Conservation (phyloP, 2,888 invertebrate species). For the Callimorpha dominula region DNA sequence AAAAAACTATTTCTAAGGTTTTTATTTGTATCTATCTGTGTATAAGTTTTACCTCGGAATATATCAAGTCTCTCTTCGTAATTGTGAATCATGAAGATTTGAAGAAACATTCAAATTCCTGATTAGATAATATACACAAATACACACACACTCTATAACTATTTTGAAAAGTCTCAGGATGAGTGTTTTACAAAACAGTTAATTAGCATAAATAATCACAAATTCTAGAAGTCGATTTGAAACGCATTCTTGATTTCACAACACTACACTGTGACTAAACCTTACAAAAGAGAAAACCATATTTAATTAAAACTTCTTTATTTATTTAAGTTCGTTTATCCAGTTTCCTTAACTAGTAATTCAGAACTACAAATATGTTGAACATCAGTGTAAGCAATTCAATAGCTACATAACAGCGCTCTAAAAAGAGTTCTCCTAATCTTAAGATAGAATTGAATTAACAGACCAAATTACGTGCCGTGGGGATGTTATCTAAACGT, state of each 20-base stretch:
- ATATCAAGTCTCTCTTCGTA: no score
- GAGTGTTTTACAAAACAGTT: neutral
- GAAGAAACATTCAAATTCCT: neutral
- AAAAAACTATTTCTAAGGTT: neutral
- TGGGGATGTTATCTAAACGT: slow-evolving; percentile 79
- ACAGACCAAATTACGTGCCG: slow-evolving; percentile 68
- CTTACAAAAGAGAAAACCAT: neutral
- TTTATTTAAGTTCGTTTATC: neutral
- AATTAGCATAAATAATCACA: neutral
- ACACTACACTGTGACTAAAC: neutral
- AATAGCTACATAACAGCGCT: slow-evolving; percentile 34
- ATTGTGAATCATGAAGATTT: no score
- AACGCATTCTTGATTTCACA: neutral
- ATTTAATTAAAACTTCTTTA: neutral
- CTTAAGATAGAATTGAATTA: slow-evolving; percentile 65
- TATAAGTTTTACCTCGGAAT: no score
- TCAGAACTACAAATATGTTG: slow-evolving; percentile 6
- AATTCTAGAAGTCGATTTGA: neutral
- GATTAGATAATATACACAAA: neutral
- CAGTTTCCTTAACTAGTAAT: slow-evolving; percentile 5
- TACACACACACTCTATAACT: no score
- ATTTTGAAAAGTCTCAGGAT: neutral
- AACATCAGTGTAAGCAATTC: slow-evolving; percentile 26
- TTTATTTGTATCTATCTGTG: neutral
- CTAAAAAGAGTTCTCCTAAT: slow-evolving; percentile 50